A percentile compares a stretch with the other conserved stretches of the same genome.
phyloP scores from a whole-genome alignment of 2,113 vertebrate species.

The Catagonus wagneri region DNA sequence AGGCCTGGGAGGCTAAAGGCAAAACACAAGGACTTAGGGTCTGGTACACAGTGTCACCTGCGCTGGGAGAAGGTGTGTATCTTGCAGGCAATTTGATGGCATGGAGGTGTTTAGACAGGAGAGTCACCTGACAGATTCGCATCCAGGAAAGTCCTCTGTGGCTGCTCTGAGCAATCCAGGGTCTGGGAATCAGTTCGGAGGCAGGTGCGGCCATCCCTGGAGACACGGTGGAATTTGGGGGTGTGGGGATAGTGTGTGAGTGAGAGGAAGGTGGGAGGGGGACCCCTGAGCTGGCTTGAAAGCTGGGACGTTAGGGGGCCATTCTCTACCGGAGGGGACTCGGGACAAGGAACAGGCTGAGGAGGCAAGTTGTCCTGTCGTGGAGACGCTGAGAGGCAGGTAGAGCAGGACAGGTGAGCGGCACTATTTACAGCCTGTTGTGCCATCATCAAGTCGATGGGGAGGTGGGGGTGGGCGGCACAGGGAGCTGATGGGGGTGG shows the following conservation, averaged over 20 bases:
- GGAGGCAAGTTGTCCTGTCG: neutral
- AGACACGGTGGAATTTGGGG: rapidly evolving
- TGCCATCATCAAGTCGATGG: rapidly evolving
- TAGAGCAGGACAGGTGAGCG: rapidly evolving
- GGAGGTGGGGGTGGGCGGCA: rapidly evolving
- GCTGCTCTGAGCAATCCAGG: neutral
- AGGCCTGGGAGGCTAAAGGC: too few species aligned
- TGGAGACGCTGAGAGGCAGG: neutral
- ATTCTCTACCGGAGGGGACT: rapidly evolving
- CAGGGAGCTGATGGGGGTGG: neutral
- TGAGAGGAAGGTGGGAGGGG: neutral
- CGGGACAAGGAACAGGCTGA: neutral
- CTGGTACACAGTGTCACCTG: too few species aligned
- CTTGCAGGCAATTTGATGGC: neutral
- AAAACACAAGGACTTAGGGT: too few species aligned
- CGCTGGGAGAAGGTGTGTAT: rapidly evolving
- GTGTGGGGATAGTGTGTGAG: too few species aligned
- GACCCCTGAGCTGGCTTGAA: neutral
- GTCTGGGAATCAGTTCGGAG: neutral
- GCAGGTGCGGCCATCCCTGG: rapidly evolving
- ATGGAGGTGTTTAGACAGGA: neutral
- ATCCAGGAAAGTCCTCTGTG: rapidly evolving
- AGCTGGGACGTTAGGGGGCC: neutral
- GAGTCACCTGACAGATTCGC: rapidly evolving
- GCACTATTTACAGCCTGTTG: neutral